phyloP scores from a whole-genome alignment of 2,797 vertebrate species.

The Bucorvus abyssinicus region DNA sequence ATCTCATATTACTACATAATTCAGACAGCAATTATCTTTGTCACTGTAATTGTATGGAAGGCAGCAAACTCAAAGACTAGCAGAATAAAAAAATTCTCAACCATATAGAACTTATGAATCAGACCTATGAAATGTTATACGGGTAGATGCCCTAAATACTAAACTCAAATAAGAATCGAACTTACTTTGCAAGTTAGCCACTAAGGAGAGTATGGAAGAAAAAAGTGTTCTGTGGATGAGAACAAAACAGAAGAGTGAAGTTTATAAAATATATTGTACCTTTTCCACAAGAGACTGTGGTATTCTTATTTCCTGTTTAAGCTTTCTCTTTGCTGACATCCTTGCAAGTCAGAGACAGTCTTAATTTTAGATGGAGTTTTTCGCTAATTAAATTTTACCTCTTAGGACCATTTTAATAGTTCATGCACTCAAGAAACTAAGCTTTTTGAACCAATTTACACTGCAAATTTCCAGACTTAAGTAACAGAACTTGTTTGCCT shows the following conservation, averaged over 20 bases:
- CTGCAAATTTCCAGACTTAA: background rate
- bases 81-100: background rate
- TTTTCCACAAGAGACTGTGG: background rate
- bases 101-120: background rate
- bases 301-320: background rate
- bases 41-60: background rate
- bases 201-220: background rate
- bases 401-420: background rate
- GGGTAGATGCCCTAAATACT: background rate
- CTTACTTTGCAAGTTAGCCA: background rate
- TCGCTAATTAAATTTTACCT: background rate
- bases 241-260: background rate
- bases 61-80: background rate
- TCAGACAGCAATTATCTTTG: background rate
- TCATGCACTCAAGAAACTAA: background rate
- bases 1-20: fast-evolving
- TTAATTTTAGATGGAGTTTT: background rate
- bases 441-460: background rate
- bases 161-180: background rate
- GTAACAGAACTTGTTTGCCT: background rate
- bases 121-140: background rate
- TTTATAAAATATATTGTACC: background rate
- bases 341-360: background rate
- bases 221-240: background rate
- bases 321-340: background rate